Evolutionary conservation across 2,797 vertebrate species (phyloP).

Genomic region (Calcarius lapponicus): DNA sequence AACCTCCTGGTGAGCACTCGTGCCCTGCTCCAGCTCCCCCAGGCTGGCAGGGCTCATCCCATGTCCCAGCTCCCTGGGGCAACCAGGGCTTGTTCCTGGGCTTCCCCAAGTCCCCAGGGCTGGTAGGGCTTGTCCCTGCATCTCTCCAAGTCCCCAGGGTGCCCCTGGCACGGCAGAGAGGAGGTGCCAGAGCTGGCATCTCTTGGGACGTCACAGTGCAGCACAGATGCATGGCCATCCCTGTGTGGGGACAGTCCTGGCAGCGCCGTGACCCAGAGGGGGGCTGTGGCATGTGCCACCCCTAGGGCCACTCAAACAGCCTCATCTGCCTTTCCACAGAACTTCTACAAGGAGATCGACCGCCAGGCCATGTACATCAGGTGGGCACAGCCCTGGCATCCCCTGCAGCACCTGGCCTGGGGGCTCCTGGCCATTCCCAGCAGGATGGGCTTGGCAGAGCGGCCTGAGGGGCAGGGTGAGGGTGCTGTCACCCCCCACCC

Average conservation of each 20-base stretch:
- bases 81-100: background rate
- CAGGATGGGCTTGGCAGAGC: background rate
- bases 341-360: conserved; percentile 71
- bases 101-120: background rate
- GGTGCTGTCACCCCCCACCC: background rate
- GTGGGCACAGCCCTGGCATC: background rate
- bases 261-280: background rate
- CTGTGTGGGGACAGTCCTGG: fast-evolving
- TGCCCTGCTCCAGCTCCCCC: background rate
- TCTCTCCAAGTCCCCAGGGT: fast-evolving
- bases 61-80: too few species aligned
- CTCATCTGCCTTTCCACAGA: background rate
- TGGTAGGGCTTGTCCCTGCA: fast-evolving
- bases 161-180: background rate
- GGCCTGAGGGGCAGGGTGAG: fast-evolving
- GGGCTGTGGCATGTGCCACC: background rate
- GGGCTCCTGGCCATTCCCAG: background rate
- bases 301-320: background rate
- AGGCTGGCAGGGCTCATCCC: background rate
- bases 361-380: conserved; percentile 72
- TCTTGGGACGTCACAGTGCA: fast-evolving
- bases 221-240: fast-evolving
- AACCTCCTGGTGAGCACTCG: conserved; percentile 61
- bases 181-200: background rate
- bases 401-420: fast-evolving